Percentiles rank a stretch among this genome's conserved stretches.
phyloP scores from a whole-genome alignment of 2,113 vertebrate genomes.

The Romanogobio albipinnatus region DNA sequence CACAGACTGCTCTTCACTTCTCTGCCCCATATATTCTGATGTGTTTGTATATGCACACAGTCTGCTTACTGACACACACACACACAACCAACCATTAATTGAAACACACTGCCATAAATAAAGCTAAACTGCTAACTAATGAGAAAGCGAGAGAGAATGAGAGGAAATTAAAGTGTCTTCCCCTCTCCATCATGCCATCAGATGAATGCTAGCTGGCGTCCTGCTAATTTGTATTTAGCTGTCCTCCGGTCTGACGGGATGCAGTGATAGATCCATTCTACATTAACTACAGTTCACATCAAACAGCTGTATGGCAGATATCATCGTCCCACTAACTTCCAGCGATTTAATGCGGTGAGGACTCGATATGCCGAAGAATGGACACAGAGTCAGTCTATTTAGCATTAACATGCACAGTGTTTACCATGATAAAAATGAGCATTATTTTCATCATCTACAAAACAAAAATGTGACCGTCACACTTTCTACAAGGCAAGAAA shows the following conservation, averaged over 20 bases:
- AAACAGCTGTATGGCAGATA: constrained; percentile 48
- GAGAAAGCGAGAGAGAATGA: constrained; percentile 16
- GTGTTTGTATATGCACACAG: not conserved
- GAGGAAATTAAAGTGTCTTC: constrained; percentile 38
- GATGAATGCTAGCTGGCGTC: constrained; percentile 62
- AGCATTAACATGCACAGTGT: not conserved
- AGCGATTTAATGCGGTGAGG: not conserved
- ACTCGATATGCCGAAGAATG: not conserved
- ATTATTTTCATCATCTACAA: not conserved
- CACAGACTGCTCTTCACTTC: not conserved
- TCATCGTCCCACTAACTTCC: not conserved
- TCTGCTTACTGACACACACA: no score
- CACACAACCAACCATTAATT: constrained; percentile 4
- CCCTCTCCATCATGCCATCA: constrained; percentile 34
- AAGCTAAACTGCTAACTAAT: constrained; percentile 57
- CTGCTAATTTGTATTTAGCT: constrained; percentile 75
- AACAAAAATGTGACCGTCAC: not conserved
- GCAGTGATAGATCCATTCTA: constrained; percentile 72
- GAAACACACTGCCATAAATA: constrained; percentile 25
- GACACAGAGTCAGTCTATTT: not conserved
- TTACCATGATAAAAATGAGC: not conserved
- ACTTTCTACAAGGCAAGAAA: not conserved
- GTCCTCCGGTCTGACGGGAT: constrained; percentile 60
- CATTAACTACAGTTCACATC: constrained; percentile 70
- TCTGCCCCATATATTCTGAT: not conserved